Conservation (phyloP, 2,113 vertebrate genomes). For the Hiodon alosoides region DNA sequence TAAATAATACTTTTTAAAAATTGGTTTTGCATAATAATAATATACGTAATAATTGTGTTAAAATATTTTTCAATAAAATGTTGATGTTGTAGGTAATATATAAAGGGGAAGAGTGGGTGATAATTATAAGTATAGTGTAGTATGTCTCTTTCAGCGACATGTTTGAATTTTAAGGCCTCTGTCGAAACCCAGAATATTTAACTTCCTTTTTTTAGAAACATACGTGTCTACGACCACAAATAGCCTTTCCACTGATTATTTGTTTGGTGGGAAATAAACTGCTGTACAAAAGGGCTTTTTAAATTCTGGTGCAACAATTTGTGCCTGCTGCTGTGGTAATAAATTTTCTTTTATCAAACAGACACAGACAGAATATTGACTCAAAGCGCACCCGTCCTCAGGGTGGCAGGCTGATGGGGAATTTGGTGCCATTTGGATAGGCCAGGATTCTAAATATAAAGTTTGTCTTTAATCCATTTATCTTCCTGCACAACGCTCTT, state of each 20-base stretch:
- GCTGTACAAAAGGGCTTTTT: background rate
- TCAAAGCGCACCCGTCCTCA: conserved; percentile 11
- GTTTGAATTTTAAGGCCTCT: background rate
- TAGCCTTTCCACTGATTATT: background rate
- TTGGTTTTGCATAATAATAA: conserved; percentile 10
- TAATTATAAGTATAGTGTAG: too few species aligned
- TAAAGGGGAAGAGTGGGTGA: too few species aligned
- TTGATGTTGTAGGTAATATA: too few species aligned
- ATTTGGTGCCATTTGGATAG: conserved; percentile 20
- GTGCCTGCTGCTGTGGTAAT: conserved; percentile 27
- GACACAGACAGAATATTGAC: conserved; percentile 21
- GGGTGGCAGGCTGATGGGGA: conserved; percentile 11
- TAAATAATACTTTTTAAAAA: background rate
- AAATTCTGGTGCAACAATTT: conserved; percentile 17
- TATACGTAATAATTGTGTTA: too few species aligned
- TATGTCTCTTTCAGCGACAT: too few species aligned
- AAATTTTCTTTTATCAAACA: conserved; percentile 28
- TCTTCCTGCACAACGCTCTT: conserved; percentile 23
- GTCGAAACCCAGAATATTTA: conserved; percentile 21
- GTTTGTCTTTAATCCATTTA: conserved; percentile 34
- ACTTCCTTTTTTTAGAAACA: conserved; percentile 22
- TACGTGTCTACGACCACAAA: conserved; percentile 17
- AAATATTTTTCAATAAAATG: too few species aligned
- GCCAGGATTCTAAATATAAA: conserved; percentile 32
- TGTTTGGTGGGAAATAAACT: conserved; percentile 8